phyloP scores from a whole-genome alignment of 2,113 vertebrate genomes.

The Danionella cerebrum region DNA sequence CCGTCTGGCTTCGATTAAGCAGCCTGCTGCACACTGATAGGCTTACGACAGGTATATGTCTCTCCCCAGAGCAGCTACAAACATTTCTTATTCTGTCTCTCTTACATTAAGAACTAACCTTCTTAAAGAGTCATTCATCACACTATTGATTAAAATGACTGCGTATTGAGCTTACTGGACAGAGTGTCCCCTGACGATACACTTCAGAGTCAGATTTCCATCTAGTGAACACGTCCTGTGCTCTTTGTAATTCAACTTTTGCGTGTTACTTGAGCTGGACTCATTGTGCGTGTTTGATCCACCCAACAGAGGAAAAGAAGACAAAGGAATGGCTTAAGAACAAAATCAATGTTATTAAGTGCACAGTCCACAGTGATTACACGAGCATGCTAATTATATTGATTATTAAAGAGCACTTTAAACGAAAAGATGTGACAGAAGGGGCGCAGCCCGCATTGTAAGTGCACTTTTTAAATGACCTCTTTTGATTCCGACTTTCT shows the following conservation, averaged over 20 bases:
- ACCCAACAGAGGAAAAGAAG: background rate
- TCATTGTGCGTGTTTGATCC: conserved; percentile 3
- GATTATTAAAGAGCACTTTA: conserved; percentile 15
- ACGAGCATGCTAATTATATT: background rate
- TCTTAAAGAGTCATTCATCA: background rate
- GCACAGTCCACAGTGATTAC: background rate
- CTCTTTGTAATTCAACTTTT: background rate
- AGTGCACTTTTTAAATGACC: background rate
- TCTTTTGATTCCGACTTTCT: no score
- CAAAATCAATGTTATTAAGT: conserved; percentile 9
- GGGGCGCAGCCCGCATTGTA: background rate
- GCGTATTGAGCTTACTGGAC: conserved; percentile 9
- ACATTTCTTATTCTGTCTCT: background rate
- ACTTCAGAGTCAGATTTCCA: conserved; percentile 4
- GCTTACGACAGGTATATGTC: background rate
- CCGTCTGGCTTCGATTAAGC: conserved; percentile 28
- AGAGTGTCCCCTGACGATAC: background rate
- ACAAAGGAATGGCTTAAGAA: background rate
- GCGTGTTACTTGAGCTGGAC: conserved; percentile 4
- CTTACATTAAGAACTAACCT: background rate
- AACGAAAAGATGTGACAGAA: background rate
- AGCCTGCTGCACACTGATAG: conserved; percentile 9
- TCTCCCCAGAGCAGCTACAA: background rate
- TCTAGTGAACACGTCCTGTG: background rate
- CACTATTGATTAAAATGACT: background rate